phyloP scores from a whole-genome alignment of 1,140 invertebrate genomes.

The Diabrotica undecimpunctata region DNA sequence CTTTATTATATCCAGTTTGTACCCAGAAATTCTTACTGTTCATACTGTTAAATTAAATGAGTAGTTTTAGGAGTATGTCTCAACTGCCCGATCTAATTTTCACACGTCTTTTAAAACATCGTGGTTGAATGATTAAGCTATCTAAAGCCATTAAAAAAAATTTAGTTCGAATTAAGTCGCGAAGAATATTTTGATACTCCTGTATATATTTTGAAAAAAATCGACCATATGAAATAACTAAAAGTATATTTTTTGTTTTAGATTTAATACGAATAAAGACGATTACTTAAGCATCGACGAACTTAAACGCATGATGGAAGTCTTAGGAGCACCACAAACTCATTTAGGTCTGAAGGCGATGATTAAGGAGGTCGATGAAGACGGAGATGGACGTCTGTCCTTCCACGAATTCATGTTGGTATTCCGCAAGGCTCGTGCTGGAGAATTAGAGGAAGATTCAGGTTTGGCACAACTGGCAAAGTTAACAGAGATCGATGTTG shows the following conservation, averaged over 20 bases:
- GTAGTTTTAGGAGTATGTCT: too few species aligned
- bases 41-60: too few species aligned
- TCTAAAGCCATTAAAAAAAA: too few species aligned
- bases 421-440: conserved; percentile 81
- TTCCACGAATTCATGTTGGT: conserved; percentile 90
- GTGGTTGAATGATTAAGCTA: too few species aligned
- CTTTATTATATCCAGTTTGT: too few species aligned
- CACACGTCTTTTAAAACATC: too few species aligned
- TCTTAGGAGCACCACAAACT: conserved; percentile 89
- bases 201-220: too few species aligned
- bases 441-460: conserved; percentile 75
- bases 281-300: conserved; percentile 84
- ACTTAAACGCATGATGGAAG: conserved; percentile 95
- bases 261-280: conserved; percentile 85
- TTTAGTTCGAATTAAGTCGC: too few species aligned
- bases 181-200: too few species aligned
- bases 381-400: conserved; percentile 82
- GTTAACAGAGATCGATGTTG: conserved; percentile 82
- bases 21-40: too few species aligned
- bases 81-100: too few species aligned
- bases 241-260: conserved; percentile 50
- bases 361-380: conserved; percentile 93
- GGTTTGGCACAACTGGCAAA: conserved; percentile 78
- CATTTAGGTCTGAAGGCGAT: conserved; percentile 90
- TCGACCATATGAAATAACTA: too few species aligned